These are phyloP conservation scores for Holothuria scabra DNA, from an alignment of 53 echinoderm and acorn worm genomes.

Conservation along the genomic window DNA sequence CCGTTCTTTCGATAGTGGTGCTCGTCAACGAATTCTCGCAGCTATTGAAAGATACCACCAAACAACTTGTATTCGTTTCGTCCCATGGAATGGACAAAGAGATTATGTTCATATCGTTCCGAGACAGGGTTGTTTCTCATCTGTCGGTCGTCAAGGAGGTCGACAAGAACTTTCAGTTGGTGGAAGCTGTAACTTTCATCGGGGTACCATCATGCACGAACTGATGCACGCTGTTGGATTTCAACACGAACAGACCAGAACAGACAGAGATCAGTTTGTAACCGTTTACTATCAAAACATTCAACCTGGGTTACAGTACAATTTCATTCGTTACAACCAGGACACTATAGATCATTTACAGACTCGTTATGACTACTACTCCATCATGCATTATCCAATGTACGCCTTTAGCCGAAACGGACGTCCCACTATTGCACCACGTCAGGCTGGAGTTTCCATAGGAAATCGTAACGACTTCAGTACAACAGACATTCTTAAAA, in stretches of 20 bases:
- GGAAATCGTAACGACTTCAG: slow-evolving; percentile 78
- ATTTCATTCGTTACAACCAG: slow-evolving; percentile 66
- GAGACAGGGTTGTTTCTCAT: slow-evolving; percentile 73
- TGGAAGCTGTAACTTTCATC: slow-evolving; percentile 59
- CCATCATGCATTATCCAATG: slow-evolving; percentile 73
- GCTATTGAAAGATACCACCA: slow-evolving; percentile 67
- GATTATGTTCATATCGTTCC: slow-evolving; percentile 76
- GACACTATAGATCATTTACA: slow-evolving; percentile 64
- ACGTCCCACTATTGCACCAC: slow-evolving; percentile 67
- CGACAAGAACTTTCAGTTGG: slow-evolving; percentile 73
- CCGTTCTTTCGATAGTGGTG: slow-evolving; percentile 62
- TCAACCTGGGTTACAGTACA: slow-evolving; percentile 61
- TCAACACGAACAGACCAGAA: slow-evolving; percentile 79
- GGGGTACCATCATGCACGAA: slow-evolving; percentile 80
- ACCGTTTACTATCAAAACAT: slow-evolving; percentile 75
- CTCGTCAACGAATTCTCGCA: slow-evolving; percentile 56
- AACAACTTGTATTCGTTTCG: slow-evolving; percentile 67
- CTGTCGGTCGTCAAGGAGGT: slow-evolving; percentile 71
- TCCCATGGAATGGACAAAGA: slow-evolving; percentile 58
- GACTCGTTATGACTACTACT: slow-evolving; percentile 75
- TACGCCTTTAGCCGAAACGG: slow-evolving; percentile 70
- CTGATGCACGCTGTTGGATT: slow-evolving; percentile 87
- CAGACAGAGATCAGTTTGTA: slow-evolving; percentile 77
- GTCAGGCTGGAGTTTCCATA: slow-evolving; percentile 55
- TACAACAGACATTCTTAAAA: slow-evolving; percentile 57